Evolutionary conservation across 2,797 vertebrate genomes (phyloP).

Genomic region (Enteromius radiatus): DNA sequence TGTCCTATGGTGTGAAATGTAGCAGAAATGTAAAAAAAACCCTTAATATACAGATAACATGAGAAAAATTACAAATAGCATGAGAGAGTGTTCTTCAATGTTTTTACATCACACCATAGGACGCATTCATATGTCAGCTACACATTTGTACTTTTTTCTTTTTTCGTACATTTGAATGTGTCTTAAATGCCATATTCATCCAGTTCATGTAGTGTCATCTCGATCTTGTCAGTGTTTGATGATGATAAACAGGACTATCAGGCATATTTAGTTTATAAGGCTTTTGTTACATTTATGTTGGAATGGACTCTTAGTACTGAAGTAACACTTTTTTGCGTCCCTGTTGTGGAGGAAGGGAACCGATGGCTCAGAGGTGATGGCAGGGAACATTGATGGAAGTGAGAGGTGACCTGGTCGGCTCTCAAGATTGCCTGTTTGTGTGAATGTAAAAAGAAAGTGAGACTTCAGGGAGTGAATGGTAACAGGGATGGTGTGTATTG

Average conservation of each 20-base stretch:
- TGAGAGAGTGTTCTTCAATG: too few relatives aligned
- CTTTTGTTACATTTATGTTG: background rate
- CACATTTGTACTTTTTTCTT: background rate
- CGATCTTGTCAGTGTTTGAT: background rate
- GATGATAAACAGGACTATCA: background rate
- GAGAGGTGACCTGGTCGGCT: conserved; percentile 6
- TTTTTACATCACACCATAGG: too few relatives aligned
- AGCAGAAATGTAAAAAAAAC: too few relatives aligned
- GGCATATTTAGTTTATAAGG: background rate
- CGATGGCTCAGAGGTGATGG: background rate
- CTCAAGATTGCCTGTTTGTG: conserved; percentile 31
- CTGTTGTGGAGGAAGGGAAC: conserved; percentile 1
- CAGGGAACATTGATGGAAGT: conserved; percentile 18
- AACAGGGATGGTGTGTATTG: conserved; percentile 76
- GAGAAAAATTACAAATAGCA: too few relatives aligned
- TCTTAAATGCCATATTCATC: background rate
- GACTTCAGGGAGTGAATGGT: conserved; percentile 55
- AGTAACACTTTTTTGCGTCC: background rate
- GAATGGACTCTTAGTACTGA: background rate
- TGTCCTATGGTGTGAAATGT: too few relatives aligned
- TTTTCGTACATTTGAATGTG: background rate
- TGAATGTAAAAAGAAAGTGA: conserved; percentile 39
- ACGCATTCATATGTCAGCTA: too few relatives aligned
- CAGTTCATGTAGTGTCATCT: background rate
- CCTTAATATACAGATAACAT: too few relatives aligned